Conservation (phyloP, 2,113 vertebrate species). For the Oophaga pumilio region DNA sequence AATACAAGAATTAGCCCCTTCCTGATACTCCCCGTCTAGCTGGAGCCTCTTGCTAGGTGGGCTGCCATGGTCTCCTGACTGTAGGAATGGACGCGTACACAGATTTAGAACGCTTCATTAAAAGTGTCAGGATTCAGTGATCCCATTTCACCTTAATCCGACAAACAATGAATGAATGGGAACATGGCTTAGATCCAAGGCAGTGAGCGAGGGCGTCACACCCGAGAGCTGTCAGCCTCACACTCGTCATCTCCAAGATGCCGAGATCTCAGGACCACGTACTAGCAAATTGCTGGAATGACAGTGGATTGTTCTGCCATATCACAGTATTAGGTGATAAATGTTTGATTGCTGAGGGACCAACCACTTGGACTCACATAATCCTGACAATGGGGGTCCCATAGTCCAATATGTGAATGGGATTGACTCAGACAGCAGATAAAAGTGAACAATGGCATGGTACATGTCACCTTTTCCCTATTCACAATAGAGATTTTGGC, state of each 20-base stretch:
- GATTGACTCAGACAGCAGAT: too few relatives aligned
- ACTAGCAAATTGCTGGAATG: background rate
- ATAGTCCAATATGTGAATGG: too few relatives aligned
- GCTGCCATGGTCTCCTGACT: background rate
- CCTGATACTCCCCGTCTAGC: background rate
- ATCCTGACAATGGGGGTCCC: too few relatives aligned
- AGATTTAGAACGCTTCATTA: background rate
- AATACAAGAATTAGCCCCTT: background rate
- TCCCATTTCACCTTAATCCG: conserved; percentile 15
- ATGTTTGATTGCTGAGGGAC: too few relatives aligned
- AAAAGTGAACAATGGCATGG: too few relatives aligned
- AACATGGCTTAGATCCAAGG: background rate
- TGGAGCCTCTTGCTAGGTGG: background rate
- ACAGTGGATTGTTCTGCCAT: too few relatives aligned
- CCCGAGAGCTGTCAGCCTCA: background rate
- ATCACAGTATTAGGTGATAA: too few relatives aligned
- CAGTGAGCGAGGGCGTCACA: background rate
- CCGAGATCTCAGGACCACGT: background rate
- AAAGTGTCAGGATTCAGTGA: background rate
- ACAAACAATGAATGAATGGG: conserved; percentile 1
- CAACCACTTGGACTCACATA: too few relatives aligned
- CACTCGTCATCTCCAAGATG: background rate
- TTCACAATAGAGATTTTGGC: too few relatives aligned
- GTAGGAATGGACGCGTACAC: background rate
- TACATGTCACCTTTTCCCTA: too few relatives aligned